Evolutionary conservation across 2,888 invertebrate species (phyloP).

Genomic region (Macroteleia sp.): DNA sequence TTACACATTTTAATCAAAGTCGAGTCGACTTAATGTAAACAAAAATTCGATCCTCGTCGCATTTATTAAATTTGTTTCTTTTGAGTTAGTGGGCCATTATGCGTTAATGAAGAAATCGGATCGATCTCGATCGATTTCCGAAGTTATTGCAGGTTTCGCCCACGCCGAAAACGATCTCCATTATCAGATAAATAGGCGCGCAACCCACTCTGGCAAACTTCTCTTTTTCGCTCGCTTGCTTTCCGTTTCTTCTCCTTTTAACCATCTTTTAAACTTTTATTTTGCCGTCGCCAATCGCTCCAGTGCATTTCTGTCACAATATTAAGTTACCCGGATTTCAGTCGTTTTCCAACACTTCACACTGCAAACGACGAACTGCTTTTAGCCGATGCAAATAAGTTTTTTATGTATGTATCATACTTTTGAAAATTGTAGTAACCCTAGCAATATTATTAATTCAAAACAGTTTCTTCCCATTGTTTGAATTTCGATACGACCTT

Average conservation of each 20-base stretch:
- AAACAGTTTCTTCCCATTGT: no score
- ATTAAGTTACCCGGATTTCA: slow-evolving; percentile 27
- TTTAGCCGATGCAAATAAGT: not conserved
- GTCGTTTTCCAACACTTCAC: slow-evolving; percentile 8
- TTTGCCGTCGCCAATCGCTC: slow-evolving; percentile 18
- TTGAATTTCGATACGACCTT: no score
- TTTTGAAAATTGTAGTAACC: no score
- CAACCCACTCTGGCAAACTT: slow-evolving; percentile 38
- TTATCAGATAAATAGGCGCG: slow-evolving; percentile 54
- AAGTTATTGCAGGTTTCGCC: slow-evolving; percentile 53
- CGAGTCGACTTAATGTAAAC: no score
- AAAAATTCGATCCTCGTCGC: slow-evolving; percentile 18
- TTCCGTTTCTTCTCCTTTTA: slow-evolving; percentile 44
- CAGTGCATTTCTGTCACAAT: slow-evolving; percentile 44
- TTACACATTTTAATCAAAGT: not conserved
- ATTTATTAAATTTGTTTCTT: slow-evolving; percentile 32
- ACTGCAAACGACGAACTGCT: slow-evolving; percentile 7
- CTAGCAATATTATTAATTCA: no score
- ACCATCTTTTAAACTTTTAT: slow-evolving; percentile 30
- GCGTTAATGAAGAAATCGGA: slow-evolving; percentile 61
- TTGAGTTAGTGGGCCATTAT: slow-evolving; percentile 31
- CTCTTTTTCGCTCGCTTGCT: slow-evolving; percentile 29
- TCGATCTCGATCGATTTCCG: slow-evolving; percentile 54
- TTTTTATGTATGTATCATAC: no score
- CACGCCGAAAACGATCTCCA: slow-evolving; percentile 56